Conservation (phyloP, 2,113 vertebrate genomes). For the Etheostoma spectabile region DNA sequence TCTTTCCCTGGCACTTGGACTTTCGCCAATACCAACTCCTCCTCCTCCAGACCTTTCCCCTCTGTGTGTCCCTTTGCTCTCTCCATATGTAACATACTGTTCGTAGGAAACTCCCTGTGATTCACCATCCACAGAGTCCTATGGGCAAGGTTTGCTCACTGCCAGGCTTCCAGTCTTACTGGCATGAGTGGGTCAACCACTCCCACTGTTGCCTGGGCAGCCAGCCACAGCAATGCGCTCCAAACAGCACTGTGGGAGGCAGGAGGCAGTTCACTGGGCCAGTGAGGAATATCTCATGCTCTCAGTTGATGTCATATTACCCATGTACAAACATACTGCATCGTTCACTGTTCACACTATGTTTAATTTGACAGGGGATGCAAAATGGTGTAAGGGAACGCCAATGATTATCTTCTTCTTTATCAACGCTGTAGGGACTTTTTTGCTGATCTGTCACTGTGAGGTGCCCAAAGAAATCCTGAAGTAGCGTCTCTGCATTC, state of each 20-base stretch:
- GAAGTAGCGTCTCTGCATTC: conserved; percentile 12
- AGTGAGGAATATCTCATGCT: conserved; percentile 37
- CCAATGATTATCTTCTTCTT: not conserved
- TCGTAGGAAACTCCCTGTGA: conserved; percentile 77
- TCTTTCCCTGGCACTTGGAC: conserved; percentile 32
- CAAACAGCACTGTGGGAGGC: conserved; percentile 52
- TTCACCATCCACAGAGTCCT: conserved; percentile 58
- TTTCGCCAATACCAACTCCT: conserved; percentile 15
- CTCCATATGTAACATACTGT: conserved; percentile 25
- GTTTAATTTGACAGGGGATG: conserved; percentile 10
- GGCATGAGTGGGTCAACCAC: conserved; percentile 64
- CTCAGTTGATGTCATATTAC: conserved; percentile 28
- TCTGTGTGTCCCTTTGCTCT: conserved; percentile 24
- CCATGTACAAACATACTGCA: conserved; percentile 30
- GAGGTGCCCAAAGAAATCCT: not conserved
- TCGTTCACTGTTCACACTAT: not conserved
- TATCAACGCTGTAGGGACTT: conserved; percentile 1
- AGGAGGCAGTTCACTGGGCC: conserved; percentile 41
- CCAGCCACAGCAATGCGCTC: conserved; percentile 37
- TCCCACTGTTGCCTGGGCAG: conserved; percentile 65
- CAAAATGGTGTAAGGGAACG: conserved; percentile 20
- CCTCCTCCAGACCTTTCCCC: conserved; percentile 33
- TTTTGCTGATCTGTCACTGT: conserved; percentile 2
- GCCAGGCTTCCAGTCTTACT: conserved; percentile 46
- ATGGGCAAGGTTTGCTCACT: conserved; percentile 21